Evolutionary conservation across 2,888 invertebrate species (phyloP), one percentile per base, ranked within the genome.

Genomic region (Pheosia gnoma): DNA sequence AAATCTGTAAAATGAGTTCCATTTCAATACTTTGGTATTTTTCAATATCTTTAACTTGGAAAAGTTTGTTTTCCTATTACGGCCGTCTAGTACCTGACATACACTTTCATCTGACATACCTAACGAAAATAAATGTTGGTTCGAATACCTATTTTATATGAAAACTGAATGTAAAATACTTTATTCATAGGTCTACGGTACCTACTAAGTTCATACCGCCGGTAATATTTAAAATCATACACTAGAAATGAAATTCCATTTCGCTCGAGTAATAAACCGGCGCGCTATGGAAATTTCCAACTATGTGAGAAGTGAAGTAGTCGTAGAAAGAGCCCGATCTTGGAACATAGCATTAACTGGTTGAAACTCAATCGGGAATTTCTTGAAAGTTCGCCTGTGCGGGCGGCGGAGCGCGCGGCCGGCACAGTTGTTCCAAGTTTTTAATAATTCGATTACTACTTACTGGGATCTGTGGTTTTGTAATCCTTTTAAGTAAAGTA

Each of bases 321-420:
- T 59, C 61, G 65, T 55, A 68, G 65, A 69, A 74, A 74, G 72
- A 68, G 66, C 49, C 57, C 49, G 39, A 68, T 72, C 72, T 63
- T 57, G 61, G 67, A 67, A 67, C 67, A 73, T 69, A 68, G 63
- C 74, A 62, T 47, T 61, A 66, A 75, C 61, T 70, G 70, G 75
- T 75, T 66, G 67, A 63, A 69, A 74, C 68, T 72, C 72, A 74
- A 74, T 75, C 66, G 75, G 59, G 60, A 70, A 67, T 65, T 69
- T 67, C 67, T 61, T 47, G 67, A 63, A 70, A 74, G 63, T 74
- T 69, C 61, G 57, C 9, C 67, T 51, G 52, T 41, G 57, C 58
- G 60, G 55, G 59, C 59, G 52, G 58, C 61, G 62, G n/a, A n/a
- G n/a, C 47, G n/a, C 58, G 58, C 11, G 65, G 51, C 45, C 59